These are phyloP conservation scores for Numida meleagris DNA, from an alignment of 2,113 vertebrate species.

Conservation along the genomic window DNA sequence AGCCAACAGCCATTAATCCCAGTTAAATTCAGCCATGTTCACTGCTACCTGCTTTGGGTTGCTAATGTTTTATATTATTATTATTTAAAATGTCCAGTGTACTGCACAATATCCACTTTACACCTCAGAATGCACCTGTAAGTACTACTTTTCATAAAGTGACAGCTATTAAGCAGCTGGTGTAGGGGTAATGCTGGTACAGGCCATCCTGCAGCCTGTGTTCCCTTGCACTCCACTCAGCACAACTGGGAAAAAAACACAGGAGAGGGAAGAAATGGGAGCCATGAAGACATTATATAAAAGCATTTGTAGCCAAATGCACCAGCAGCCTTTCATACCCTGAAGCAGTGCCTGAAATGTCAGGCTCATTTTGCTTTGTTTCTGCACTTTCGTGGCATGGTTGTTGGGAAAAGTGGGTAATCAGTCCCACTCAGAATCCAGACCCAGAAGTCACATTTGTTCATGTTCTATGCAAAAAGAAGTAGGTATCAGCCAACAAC, in stretches of 20 bases:
- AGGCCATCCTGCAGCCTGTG: background rate
- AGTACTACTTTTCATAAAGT: background rate
- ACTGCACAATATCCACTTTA: background rate
- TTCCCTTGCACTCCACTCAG: background rate
- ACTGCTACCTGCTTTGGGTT: background rate
- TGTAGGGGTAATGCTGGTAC: background rate
- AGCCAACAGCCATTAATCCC: background rate
- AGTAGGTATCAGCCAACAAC: background rate
- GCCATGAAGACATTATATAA: background rate
- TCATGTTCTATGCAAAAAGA: background rate
- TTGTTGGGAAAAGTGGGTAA: background rate
- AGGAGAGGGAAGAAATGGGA: background rate
- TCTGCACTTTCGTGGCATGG: background rate
- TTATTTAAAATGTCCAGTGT: too few species aligned
- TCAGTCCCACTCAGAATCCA: background rate
- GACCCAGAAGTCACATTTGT: background rate
- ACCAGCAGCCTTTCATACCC: background rate
- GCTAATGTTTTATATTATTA: background rate
- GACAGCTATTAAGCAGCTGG: accelerated
- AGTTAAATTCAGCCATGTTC: background rate
- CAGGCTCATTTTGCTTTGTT: background rate
- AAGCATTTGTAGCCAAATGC: background rate
- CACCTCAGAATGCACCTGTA: background rate
- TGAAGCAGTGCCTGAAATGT: background rate
- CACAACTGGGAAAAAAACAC: background rate